Evolutionary conservation across 2,888 invertebrate species (phyloP).

Genomic region (Hypercompe scribonia): DNA sequence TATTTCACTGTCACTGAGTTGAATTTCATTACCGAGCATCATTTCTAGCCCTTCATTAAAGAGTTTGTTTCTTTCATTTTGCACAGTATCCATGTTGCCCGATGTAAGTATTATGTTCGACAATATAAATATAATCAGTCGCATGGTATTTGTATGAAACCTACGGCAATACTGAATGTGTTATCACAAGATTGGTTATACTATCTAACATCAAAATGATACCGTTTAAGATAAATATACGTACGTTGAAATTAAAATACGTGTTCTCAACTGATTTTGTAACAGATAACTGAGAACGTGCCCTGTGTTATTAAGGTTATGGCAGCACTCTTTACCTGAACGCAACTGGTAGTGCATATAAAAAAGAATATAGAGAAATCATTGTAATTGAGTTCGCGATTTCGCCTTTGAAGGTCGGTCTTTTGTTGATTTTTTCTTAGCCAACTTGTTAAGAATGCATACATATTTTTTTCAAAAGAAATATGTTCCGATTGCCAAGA

Average conservation of each 20-base stretch:
- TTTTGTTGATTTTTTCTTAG: background rate
- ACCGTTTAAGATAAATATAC: constrained; percentile 5
- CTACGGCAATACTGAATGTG: constrained; percentile 7
- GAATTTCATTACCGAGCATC: constrained; percentile 84
- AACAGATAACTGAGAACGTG: constrained; percentile 15
- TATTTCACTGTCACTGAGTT: constrained; percentile 82
- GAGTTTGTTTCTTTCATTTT: constrained; percentile 74
- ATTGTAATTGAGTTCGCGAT: background rate
- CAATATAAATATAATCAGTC: constrained; percentile 36
- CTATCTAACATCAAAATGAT: constrained; percentile 13
- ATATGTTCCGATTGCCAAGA: background rate
- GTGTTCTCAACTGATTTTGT: constrained; percentile 12
- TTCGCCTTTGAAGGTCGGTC: background rate
- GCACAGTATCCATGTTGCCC: constrained; percentile 44
- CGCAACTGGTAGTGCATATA: background rate
- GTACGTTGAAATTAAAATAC: constrained; percentile 8
- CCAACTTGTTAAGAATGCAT: background rate
- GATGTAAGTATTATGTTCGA: constrained; percentile 32
- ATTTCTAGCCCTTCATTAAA: constrained; percentile 78
- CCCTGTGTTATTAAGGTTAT: background rate
- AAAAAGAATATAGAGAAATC: background rate
- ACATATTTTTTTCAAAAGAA: background rate
- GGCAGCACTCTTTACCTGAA: background rate
- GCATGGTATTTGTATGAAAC: constrained; percentile 14
- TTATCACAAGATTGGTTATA: constrained; percentile 45